These are phyloP conservation scores for Chaenocephalus aceratus DNA, from an alignment of 2,113 vertebrate species.

Conservation along the genomic window DNA sequence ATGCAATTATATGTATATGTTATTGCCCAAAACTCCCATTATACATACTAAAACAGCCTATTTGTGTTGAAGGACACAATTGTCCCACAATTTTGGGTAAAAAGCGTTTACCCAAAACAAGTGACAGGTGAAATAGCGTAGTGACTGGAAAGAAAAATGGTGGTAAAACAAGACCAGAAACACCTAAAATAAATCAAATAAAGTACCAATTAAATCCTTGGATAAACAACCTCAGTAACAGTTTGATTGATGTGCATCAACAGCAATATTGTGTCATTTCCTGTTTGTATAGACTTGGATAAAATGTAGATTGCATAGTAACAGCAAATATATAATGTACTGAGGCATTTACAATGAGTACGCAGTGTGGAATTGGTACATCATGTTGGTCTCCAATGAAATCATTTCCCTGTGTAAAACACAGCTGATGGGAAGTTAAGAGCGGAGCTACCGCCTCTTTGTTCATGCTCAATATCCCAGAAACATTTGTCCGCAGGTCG, in stretches of 20 bases:
- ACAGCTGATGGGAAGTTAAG: slow-evolving; percentile 31
- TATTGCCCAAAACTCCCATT: background rate
- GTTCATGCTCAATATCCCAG: slow-evolving; percentile 54
- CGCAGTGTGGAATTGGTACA: too few relatives aligned
- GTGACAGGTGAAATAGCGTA: background rate
- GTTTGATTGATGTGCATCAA: background rate
- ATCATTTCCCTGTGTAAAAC: background rate
- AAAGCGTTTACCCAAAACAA: background rate
- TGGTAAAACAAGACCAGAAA: background rate
- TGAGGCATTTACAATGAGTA: background rate
- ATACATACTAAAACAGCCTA: background rate
- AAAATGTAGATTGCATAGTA: background rate
- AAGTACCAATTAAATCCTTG: background rate
- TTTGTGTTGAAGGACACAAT: background rate
- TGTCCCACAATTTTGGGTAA: background rate
- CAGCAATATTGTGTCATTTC: background rate
- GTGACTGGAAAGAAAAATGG: background rate
- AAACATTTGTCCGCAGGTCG: slow-evolving; percentile 49
- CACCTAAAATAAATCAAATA: background rate
- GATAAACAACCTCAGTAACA: background rate
- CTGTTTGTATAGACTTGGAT: background rate
- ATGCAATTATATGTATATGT: too few relatives aligned
- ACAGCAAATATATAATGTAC: background rate
- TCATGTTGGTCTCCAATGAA: background rate
- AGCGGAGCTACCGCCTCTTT: slow-evolving; percentile 47